These are phyloP conservation scores for Sciaenops ocellatus DNA, from an alignment of 2,797 vertebrate genomes.

Conservation along the genomic window DNA sequence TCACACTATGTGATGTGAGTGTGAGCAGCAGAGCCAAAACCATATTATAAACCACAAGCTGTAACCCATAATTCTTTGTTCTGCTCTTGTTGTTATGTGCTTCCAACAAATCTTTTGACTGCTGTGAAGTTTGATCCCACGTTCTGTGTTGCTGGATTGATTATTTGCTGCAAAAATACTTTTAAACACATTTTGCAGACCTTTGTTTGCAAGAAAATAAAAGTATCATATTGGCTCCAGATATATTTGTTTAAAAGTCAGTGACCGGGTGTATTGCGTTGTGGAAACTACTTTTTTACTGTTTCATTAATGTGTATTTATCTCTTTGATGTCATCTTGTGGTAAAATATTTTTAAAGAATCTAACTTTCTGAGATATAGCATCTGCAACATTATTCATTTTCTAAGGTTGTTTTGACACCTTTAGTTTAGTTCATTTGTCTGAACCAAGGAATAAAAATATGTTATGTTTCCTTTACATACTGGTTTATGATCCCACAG, in stretches of 20 bases:
- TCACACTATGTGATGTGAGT: conserved; percentile 13
- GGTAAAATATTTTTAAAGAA: neutral
- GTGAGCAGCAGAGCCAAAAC: neutral
- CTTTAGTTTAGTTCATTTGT: neutral
- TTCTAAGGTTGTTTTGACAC: neutral
- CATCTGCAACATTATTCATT: neutral
- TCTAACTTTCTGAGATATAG: neutral
- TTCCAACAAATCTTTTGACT: conserved; percentile 21
- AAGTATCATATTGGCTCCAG: neutral
- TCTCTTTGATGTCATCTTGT: neutral
- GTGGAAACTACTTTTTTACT: neutral
- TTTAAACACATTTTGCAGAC: neutral
- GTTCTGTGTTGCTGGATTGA: conserved; percentile 13
- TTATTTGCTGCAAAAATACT: conserved; percentile 12
- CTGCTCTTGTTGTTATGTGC: neutral
- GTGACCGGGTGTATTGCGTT: neutral
- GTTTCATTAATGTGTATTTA: neutral
- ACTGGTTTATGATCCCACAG: neutral
- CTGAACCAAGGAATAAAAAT: no score
- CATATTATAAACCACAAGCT: neutral
- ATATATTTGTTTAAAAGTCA: neutral
- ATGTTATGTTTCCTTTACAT: neutral
- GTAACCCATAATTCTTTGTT: neutral
- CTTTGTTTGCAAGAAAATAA: neutral
- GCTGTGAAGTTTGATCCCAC: conserved; percentile 5